Conservation (phyloP, 2,888 invertebrate species). For the Cosmopolites sordidus region DNA sequence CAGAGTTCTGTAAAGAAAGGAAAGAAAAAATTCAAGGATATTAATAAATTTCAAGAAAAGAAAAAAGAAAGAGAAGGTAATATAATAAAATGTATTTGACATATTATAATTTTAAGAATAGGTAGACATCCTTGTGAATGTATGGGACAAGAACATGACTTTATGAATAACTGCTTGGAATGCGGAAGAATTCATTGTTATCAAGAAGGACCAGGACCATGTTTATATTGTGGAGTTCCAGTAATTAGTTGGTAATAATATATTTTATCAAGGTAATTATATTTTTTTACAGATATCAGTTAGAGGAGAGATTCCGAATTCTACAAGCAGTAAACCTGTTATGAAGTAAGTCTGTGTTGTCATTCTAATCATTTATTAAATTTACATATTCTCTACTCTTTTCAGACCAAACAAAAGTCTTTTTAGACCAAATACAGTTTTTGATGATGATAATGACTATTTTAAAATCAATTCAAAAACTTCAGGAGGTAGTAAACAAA, state of each 20-base stretch:
- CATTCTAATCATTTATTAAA: constrained; percentile 1
- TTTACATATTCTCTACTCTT: constrained; percentile 1
- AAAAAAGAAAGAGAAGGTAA: constrained; percentile 37
- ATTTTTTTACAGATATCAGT: constrained; percentile 31
- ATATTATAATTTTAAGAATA: constrained; percentile 35
- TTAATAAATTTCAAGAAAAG: constrained; percentile 29
- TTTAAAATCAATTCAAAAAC: constrained; percentile 78
- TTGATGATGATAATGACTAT: constrained; percentile 94
- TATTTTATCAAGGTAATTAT: neutral
- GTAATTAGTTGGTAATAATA: constrained; percentile 51
- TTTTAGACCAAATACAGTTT: constrained; percentile 74
- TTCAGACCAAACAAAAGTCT: constrained; percentile 42
- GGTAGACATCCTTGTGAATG: constrained; percentile 89
- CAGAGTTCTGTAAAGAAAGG: constrained; percentile 1
- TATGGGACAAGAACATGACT: constrained; percentile 82
- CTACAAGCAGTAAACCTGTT: constrained; percentile 28
- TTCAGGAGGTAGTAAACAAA: constrained; percentile 41
- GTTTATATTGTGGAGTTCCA: constrained; percentile 83
- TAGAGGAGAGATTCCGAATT: constrained; percentile 31
- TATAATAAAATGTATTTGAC: neutral
- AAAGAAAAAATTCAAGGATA: neutral
- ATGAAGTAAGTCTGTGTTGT: constrained; percentile 31
- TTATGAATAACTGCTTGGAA: constrained; percentile 88
- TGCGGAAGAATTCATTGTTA: constrained; percentile 94
- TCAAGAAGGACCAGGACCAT: constrained; percentile 96